phyloP scores from a whole-genome alignment of 2,888 invertebrate genomes.

The Hirtodrosophila confusa region DNA sequence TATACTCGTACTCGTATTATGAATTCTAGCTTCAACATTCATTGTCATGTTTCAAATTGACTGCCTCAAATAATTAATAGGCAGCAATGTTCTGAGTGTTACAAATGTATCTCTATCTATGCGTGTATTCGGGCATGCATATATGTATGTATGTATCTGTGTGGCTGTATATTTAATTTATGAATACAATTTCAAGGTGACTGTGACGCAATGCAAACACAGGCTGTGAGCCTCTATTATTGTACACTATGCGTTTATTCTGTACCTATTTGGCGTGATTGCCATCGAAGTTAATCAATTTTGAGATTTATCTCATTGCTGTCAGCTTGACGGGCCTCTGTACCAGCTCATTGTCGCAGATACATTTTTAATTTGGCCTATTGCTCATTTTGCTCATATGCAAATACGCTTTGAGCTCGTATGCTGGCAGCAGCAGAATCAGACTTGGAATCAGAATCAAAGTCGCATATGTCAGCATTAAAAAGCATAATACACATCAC shows the following conservation, averaged over 20 bases:
- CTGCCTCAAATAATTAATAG: slow-evolving; percentile 57
- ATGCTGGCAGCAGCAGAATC: slow-evolving; percentile 12
- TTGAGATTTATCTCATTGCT: slow-evolving; percentile 49
- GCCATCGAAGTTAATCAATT: slow-evolving; percentile 50
- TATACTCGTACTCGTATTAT: no score
- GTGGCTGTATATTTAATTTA: slow-evolving; percentile 44
- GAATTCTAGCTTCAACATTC: slow-evolving; percentile 17
- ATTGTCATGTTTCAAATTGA: slow-evolving; percentile 51
- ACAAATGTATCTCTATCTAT: slow-evolving; percentile 44
- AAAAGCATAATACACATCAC: slow-evolving; percentile 36
- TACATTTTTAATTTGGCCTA: slow-evolving; percentile 24
- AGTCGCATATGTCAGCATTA: slow-evolving; percentile 68
- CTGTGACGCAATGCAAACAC: slow-evolving; percentile 47
- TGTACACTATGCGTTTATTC: slow-evolving; percentile 9
- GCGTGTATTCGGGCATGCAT: neutral
- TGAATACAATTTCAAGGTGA: slow-evolving; percentile 59
- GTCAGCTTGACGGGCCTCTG: slow-evolving; percentile 26
- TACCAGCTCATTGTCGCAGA: slow-evolving; percentile 25
- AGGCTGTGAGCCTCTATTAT: slow-evolving; percentile 5
- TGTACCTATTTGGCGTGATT: slow-evolving; percentile 16
- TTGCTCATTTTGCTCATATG: slow-evolving; percentile 19
- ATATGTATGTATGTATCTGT: slow-evolving; percentile 15
- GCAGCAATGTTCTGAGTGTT: slow-evolving; percentile 37
- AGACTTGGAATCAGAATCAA: slow-evolving; percentile 24
- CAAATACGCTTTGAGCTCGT: slow-evolving; percentile 16